Percentiles rank a stretch among this genome's conserved stretches.
phyloP scores from a whole-genome alignment of 1,140 invertebrate species.

The Drosophila athabasca region DNA sequence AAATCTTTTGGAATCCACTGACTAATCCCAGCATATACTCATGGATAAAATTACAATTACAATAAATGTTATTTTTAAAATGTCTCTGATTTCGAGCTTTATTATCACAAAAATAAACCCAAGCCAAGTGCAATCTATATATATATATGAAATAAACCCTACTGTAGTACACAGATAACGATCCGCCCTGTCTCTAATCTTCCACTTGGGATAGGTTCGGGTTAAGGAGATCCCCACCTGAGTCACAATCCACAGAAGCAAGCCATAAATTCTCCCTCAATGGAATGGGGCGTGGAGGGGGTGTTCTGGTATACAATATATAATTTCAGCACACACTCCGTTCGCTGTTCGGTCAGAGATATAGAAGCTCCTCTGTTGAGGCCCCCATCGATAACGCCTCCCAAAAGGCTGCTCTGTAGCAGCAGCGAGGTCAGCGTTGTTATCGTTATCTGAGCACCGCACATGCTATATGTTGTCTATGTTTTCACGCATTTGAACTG shows the following conservation, averaged over 20 bases:
- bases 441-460: conserved; percentile 60
- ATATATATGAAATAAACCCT: too few relatives aligned
- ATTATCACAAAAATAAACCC: too few relatives aligned
- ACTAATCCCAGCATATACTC: too few relatives aligned
- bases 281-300: background rate
- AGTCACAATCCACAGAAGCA: conserved; percentile 7
- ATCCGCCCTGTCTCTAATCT: background rate
- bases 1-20: too few relatives aligned
- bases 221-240: conserved; percentile 42
- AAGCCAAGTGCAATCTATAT: too few relatives aligned
- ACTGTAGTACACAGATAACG: too few relatives aligned
- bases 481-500: conserved; percentile 17
- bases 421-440: conserved; percentile 24
- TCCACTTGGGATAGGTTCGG: conserved; percentile 45
- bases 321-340: conserved; percentile 5
- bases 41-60: too few relatives aligned
- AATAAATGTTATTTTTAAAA: too few relatives aligned
- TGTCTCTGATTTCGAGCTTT: too few relatives aligned
- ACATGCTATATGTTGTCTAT: conserved; percentile 18
- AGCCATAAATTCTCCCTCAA: background rate
- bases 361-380: conserved; percentile 21
- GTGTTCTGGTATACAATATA: background rate
- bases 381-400: conserved; percentile 40
- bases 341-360: conserved; percentile 2
- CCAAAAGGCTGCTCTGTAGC: conserved; percentile 21